Percentiles rank a stretch among this genome's conserved stretches.
phyloP scores from a whole-genome alignment of 2,113 vertebrate genomes.

The Eudyptes chrysolophus region DNA sequence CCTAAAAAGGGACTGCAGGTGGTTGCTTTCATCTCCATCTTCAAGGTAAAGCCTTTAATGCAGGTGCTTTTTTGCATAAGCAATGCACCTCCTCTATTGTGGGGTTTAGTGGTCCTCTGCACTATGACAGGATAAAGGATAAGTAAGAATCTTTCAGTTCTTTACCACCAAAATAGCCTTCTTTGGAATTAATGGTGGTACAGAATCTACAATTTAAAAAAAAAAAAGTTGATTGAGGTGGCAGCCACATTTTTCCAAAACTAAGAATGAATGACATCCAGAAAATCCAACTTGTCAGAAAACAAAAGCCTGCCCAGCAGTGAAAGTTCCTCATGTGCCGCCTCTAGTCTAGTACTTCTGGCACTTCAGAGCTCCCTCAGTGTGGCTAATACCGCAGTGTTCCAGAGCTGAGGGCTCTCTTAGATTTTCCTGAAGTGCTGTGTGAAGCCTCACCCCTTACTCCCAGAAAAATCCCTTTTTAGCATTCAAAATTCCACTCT shows the following conservation, averaged over 20 bases:
- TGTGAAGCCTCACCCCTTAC: neutral
- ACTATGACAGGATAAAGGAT: neutral
- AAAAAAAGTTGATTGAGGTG: neutral
- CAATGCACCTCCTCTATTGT: fast-evolving
- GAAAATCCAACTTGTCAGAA: neutral
- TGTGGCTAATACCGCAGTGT: neutral
- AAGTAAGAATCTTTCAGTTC: neutral
- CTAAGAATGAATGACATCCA: neutral
- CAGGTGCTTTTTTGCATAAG: neutral
- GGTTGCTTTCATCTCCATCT: neutral
- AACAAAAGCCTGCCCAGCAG: neutral
- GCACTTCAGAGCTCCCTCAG: neutral
- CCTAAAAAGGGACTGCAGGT: neutral
- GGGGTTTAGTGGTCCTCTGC: neutral
- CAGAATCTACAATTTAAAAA: neutral
- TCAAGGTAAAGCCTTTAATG: neutral
- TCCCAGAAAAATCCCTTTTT: neutral
- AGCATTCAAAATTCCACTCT: neutral
- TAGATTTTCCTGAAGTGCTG: neutral
- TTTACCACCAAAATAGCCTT: neutral
- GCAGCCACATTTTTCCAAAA: neutral
- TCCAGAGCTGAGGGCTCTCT: neutral
- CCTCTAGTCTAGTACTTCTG: neutral
- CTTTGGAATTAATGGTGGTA: neutral
- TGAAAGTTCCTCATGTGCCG: neutral